Conservation (phyloP, 2,113 vertebrate species). For the Stomatorhinus ivindoensis region DNA sequence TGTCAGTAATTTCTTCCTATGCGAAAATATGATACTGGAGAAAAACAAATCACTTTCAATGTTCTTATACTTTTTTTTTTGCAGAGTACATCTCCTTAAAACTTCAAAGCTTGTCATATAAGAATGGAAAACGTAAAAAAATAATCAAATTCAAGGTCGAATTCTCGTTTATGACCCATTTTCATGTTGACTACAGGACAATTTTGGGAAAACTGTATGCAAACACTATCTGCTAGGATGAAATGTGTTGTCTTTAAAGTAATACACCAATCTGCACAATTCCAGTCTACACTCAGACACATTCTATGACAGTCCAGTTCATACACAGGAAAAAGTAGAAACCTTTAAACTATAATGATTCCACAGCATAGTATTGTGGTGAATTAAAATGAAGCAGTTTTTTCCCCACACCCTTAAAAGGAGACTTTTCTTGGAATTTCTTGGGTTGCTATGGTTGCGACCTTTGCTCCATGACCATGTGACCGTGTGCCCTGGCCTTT, state of each 20-base stretch:
- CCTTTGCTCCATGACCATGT: background rate
- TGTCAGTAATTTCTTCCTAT: background rate
- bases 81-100: background rate
- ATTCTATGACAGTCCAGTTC: background rate
- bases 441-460: background rate
- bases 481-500: background rate
- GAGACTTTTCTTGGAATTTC: background rate
- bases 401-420: background rate
- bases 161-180: background rate
- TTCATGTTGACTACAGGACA: background rate
- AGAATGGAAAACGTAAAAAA: background rate
- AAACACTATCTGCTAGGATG: background rate
- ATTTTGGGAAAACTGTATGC: background rate
- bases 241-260: background rate
- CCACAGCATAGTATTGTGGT: background rate
- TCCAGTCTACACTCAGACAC: background rate
- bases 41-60: background rate
- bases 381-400: background rate
- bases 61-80: background rate
- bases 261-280: background rate
- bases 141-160: background rate
- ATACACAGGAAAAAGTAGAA: background rate
- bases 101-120: background rate
- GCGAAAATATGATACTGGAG: slow-evolving; percentile 6
- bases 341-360: background rate